A percentile compares a stretch with the other conserved stretches of the same genome.
Conservation (phyloP, 2,888 invertebrate genomes). For the Mylabris sibirica region DNA sequence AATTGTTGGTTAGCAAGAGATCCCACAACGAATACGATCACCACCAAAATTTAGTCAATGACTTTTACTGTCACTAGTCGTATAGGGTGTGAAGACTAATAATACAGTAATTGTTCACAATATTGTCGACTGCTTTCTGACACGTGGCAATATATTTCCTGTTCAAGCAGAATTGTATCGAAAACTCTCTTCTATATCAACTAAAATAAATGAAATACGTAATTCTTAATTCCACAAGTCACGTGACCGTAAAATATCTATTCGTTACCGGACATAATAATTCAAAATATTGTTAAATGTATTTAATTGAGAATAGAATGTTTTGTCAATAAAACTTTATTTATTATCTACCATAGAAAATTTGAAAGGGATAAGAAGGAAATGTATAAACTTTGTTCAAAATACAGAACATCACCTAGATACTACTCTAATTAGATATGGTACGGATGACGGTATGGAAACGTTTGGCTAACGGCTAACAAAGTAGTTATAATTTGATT, state of each 20-base stretch:
- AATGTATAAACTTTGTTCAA: constrained; percentile 10
- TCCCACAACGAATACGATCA: constrained; percentile 28
- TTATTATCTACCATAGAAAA: constrained; percentile 14
- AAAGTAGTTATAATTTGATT: neutral
- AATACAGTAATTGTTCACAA: constrained; percentile 47
- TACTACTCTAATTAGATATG: constrained; percentile 20
- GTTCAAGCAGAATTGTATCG: constrained; percentile 35
- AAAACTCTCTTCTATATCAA: constrained; percentile 14
- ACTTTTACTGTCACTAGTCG: constrained; percentile 22
- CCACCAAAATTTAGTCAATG: constrained; percentile 23
- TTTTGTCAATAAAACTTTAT: constrained; percentile 42
- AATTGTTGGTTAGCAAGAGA: constrained; percentile 29
- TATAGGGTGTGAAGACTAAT: constrained; percentile 46
- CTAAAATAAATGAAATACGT: constrained; percentile 22
- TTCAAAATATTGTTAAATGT: constrained; percentile 45
- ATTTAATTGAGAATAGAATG: constrained; percentile 46
- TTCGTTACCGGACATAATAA: constrained; percentile 43
- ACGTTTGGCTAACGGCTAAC: neutral
- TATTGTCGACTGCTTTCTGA: constrained; percentile 39
- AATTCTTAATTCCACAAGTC: constrained; percentile 38
- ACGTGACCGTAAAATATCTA: constrained; percentile 42
- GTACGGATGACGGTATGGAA: neutral
- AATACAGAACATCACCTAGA: neutral
- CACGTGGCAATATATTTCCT: constrained; percentile 48
- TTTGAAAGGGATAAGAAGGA: neutral